These are phyloP conservation scores for Mesochorus sp. DNA, from an alignment of 2,888 invertebrate species.

Conservation along the genomic window DNA sequence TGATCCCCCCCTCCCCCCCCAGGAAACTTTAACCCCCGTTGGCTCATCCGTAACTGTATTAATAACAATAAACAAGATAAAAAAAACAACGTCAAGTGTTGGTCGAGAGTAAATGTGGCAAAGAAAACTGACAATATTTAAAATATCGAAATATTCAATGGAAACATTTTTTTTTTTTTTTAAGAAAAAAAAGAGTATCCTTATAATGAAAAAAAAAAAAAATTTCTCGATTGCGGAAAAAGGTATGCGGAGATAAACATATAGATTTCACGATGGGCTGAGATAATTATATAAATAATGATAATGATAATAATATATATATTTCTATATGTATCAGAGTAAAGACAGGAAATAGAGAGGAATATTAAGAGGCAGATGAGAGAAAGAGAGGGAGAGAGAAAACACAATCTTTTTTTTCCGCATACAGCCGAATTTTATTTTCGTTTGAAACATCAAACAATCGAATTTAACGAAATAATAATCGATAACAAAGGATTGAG, in stretches of 20 bases:
- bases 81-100: conserved; percentile 46
- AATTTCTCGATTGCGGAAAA: conserved; percentile 49
- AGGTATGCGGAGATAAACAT: conserved; percentile 1
- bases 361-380: neutral
- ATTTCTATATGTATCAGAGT: conserved; percentile 49
- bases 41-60: conserved; percentile 57
- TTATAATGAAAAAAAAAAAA: neutral
- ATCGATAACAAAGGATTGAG: neutral
- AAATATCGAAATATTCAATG: neutral
- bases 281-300: conserved; percentile 41
- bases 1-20: neutral
- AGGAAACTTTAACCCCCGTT: conserved; percentile 16
- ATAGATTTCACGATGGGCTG: conserved; percentile 17
- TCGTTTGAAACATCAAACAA: conserved; percentile 21
- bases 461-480: neutral
- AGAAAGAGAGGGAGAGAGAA: conserved; percentile 16
- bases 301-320: conserved; percentile 43
- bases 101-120: conserved; percentile 41
- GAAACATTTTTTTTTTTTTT: neutral
- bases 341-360: neutral
- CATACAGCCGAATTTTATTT: conserved; percentile 36
- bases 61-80: conserved; percentile 56
- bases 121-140: conserved; percentile 15
- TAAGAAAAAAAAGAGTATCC: neutral
- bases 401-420: neutral